These are phyloP conservation scores for Anthophora plumipes DNA, from an alignment of 2,888 invertebrate species.

Conservation along the genomic window DNA sequence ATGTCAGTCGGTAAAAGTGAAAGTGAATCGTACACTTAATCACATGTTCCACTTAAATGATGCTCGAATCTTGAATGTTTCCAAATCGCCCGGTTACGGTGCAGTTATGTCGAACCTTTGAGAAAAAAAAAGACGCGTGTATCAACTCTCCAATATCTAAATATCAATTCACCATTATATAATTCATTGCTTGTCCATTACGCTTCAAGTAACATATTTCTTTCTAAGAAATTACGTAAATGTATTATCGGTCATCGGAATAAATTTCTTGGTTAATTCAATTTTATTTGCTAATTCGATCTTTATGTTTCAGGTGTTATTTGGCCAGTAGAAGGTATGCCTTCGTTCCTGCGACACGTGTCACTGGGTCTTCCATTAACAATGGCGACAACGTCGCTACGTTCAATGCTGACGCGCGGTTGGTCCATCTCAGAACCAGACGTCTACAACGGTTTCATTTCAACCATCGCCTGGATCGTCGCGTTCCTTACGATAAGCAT, in stretches of 20 bases:
- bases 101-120: neutral
- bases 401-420: constrained; percentile 94
- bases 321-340: constrained; percentile 99
- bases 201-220: neutral
- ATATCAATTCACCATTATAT: neutral
- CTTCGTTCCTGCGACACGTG: constrained; percentile 92
- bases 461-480: constrained; percentile 94
- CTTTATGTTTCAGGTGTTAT: constrained; percentile 90
- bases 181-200: neutral
- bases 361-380: constrained; percentile 94
- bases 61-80: neutral
- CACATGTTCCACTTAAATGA: constrained; percentile 11
- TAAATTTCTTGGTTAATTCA: too few relatives aligned
- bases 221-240: neutral
- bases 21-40: constrained; percentile 39
- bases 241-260: too few relatives aligned
- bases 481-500: constrained; percentile 92
- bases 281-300: neutral
- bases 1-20: constrained; percentile 39
- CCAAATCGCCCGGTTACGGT: neutral
- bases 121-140: neutral
- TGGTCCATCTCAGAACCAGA: constrained; percentile 93
- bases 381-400: constrained; percentile 95
- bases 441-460: constrained; percentile 95
- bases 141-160: neutral